Conservation (phyloP, 1,140 invertebrate species). For the Sinonovacula constricta region DNA sequence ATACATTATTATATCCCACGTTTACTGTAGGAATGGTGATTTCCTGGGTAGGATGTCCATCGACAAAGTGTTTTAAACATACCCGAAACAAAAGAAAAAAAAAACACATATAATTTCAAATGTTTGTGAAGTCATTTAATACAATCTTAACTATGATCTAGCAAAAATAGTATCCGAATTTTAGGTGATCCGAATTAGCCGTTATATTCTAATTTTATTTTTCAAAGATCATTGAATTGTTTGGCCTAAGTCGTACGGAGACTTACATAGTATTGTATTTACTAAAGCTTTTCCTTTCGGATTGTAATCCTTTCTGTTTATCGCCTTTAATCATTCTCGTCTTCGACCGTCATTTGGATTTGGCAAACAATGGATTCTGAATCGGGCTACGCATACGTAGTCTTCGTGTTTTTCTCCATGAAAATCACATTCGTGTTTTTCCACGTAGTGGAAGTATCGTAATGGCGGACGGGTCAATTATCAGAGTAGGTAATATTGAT, state of each 20-base stretch:
- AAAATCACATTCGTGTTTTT: background rate
- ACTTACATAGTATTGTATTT: background rate
- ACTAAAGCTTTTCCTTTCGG: slow-evolving; percentile 3
- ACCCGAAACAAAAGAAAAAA: slow-evolving; percentile 14
- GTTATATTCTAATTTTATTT: background rate
- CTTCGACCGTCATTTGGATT: background rate
- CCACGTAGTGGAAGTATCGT: too few species aligned
- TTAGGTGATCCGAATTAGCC: background rate
- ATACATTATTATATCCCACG: slow-evolving; percentile 26
- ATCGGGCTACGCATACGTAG: background rate
- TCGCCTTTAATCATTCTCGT: background rate
- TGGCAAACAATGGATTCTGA: slow-evolving; percentile 7
- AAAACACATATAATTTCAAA: too few species aligned
- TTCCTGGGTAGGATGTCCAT: slow-evolving; percentile 1
- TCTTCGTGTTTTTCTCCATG: slow-evolving; percentile 22
- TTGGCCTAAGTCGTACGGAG: background rate
- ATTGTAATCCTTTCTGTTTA: slow-evolving; percentile 19
- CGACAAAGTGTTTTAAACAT: slow-evolving; percentile 25
- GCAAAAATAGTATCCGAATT: background rate
- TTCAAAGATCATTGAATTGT: background rate
- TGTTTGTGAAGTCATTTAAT: background rate
- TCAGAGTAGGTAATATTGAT: too few species aligned
- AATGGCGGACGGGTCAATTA: too few species aligned
- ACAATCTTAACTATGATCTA: background rate
- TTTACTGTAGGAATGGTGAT: slow-evolving; percentile 6